Evolutionary conservation across 2,113 vertebrate species (phyloP).

Genomic region (Pelodiscus sinensis): DNA sequence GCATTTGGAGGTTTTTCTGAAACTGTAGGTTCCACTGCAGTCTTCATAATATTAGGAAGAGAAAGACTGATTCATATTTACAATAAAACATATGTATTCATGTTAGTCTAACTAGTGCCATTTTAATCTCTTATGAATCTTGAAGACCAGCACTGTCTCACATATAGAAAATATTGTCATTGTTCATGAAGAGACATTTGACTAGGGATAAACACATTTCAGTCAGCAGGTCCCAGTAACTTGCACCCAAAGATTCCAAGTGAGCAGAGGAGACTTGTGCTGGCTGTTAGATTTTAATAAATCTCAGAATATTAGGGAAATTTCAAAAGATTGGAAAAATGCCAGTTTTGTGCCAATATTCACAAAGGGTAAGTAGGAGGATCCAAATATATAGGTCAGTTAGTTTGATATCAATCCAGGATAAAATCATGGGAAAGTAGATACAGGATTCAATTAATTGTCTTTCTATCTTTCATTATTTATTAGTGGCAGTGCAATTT

Average conservation of each 20-base stretch:
- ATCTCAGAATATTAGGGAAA: neutral
- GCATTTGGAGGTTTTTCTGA: neutral
- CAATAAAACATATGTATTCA: neutral
- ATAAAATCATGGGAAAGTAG: neutral
- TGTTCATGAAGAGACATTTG: neutral
- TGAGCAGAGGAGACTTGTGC: neutral
- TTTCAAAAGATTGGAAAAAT: neutral
- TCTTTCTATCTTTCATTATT: no score
- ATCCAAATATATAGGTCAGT: neutral
- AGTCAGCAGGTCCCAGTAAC: neutral
- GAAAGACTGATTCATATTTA: neutral
- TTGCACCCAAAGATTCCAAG: neutral
- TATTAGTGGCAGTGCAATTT: neutral
- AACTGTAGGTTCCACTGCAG: constrained; percentile 33
- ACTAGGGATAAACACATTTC: neutral
- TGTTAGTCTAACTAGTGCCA: neutral
- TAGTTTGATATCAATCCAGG: neutral
- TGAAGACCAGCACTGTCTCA: neutral
- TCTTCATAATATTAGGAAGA: neutral
- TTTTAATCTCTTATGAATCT: neutral
- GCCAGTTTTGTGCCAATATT: neutral
- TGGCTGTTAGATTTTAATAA: neutral
- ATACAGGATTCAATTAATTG: neutral
- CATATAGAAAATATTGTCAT: neutral
- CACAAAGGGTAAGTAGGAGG: neutral